Evolutionary conservation across 92 coral and sea anemone species (phyloP).

Genomic region (Diadumene lineata): DNA sequence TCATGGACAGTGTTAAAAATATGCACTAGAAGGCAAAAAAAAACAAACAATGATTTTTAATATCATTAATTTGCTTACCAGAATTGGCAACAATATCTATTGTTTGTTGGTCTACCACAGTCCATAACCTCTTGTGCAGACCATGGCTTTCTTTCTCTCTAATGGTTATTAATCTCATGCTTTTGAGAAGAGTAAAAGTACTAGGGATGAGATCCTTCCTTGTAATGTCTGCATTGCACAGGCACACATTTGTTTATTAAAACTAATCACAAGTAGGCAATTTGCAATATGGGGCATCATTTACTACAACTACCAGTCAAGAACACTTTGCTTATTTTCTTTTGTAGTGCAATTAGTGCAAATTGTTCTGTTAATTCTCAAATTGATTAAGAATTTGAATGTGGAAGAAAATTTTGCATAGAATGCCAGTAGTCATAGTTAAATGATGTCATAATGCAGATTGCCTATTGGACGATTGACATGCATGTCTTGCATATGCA

Average conservation of each 20-base stretch:
- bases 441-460: too few relatives aligned
- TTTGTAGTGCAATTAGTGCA: too few relatives aligned
- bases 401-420: too few relatives aligned
- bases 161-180: conserved; percentile 53
- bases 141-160: conserved; percentile 37
- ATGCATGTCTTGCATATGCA: neutral
- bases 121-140: conserved; percentile 15
- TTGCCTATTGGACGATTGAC: neutral
- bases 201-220: conserved; percentile 33
- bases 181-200: conserved; percentile 38
- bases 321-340: too few relatives aligned
- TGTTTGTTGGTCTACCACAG: conserved; percentile 16
- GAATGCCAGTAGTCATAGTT: too few relatives aligned
- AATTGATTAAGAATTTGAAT: too few relatives aligned
- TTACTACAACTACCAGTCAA: too few relatives aligned
- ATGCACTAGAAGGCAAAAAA: neutral
- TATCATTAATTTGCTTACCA: neutral
- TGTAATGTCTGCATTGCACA: conserved; percentile 33
- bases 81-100: neutral
- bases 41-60: neutral
- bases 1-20: conserved; percentile 24
- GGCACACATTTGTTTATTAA: conserved; percentile 1
- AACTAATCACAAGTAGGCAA: neutral
- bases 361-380: too few relatives aligned
- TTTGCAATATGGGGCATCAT: neutral